Base-by-base conservation (phyloP, 1,140 invertebrate species). In the Plodia interpunctella region DNA sequence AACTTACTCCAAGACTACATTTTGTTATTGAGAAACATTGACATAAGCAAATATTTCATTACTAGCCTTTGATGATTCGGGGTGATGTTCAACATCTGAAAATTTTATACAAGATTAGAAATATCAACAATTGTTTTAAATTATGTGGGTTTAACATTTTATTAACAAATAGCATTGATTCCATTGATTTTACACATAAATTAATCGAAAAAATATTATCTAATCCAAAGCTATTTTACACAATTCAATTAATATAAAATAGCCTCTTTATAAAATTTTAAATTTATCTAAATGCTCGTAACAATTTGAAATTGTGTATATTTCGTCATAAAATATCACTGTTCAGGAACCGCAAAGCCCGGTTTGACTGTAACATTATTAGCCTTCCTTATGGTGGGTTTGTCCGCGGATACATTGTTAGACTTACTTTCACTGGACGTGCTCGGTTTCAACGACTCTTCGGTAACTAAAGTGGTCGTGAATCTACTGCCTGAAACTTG, bases 401-500 rank as follows among this genome's bases (percentile, higher is more conserved):
- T 17, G 20, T 10, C 53, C 10, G 55, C 18, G 19, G 53, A 18
- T 49, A 32, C 32, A 10, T 72, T 65, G 32, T 71, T 70, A 0
- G 68, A 66, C 57, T 72, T 72, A 60, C 63, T 69, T n/a, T 78
- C 83, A 38, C 57, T 64, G 2, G 80, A 78, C 0, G 74, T 67
- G 50, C 67, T 64, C 0, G 74, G 66, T 62, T 54, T 62, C 6
- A 83, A 57, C 18, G 62, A 59, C 44, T 87, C 74, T 44, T 89
- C 87, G 0, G 72, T 67, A 4, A 89, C 83, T 52, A 87, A 49
- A 4, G 84, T 89, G 0, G 82, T 89, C 0, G 71, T 89, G 52
- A 89, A 89, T 52, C 87, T 70, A 72, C 74, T 88, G 25, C 76
- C 75, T 3, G 70, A 57, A 0, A 74, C 64, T 6, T 80, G 74